Base-by-base conservation (phyloP, 1,140 invertebrate genomes). In the Colletes gigas region DNA sequence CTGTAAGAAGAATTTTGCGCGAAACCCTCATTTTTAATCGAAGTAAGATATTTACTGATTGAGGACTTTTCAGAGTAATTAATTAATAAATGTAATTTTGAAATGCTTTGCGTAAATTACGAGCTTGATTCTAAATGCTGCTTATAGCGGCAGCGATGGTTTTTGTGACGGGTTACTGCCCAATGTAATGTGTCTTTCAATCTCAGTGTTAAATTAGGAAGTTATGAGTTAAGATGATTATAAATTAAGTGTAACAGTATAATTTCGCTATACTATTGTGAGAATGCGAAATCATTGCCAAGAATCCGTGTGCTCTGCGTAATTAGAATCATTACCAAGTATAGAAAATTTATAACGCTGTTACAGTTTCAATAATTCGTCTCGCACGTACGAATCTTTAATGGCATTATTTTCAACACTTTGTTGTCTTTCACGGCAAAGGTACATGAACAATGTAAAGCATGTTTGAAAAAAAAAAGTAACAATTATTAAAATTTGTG, bases 291-390 rank as follows among this genome's bases (percentile, higher is more conserved):
- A 67, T 44, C 65, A 67, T 67, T 50, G 65, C 65, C 44, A 67
- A 67, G n/a, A 21, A 19, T 52, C 10, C 41, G n/a, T n/a, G 44
- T 52, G 41, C 44, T 10, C 41, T 10, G 65, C 44, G 65, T 73
- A 62, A 73, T 72, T 62, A 50, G 30, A 30, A 73, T 63, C 60
- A 73, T 73, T 62, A 73, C 19, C 63, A 60, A 60, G 21, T 73
- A 60, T 73, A 73, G 57, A 62, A 72, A 71, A 59, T 59, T 71
- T 71, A 59, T 71, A 71, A 47, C 21, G 41, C 70, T 47, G 57
- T 73, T 73, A 73, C 17, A 73, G 15, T 44, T 47, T 19, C 63
- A 19, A 66, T 8, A 66, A 66, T 17, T 50, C 41, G 63, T 66
- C 63, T 66, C 12, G 63, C 19, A 17, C 63, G 63, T 47, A n/a